These are phyloP conservation scores for Allophyes oxyacanthae DNA, from an alignment of 2,888 invertebrate genomes.

Conservation along the genomic window DNA sequence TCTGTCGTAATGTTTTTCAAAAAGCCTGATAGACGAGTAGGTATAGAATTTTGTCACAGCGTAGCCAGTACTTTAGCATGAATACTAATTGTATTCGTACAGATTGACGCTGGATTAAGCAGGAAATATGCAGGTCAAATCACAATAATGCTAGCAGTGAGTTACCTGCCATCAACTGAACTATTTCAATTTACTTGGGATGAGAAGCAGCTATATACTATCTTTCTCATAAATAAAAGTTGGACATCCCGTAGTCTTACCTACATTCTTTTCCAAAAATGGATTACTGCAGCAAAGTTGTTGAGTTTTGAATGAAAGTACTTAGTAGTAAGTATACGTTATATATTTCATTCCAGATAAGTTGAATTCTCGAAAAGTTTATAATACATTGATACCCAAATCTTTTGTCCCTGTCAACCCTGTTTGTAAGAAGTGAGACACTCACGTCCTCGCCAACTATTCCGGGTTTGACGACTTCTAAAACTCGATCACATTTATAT, in stretches of 20 bases:
- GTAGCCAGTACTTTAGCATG: background rate
- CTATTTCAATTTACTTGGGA: constrained; percentile 16
- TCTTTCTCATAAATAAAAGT: too few species aligned
- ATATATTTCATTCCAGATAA: constrained; percentile 16
- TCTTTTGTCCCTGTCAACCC: constrained; percentile 42
- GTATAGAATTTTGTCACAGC: too few species aligned
- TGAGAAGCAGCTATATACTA: background rate
- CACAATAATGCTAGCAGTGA: constrained; percentile 32
- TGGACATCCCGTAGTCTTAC: background rate
- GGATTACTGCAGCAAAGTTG: background rate
- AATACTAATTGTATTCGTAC: constrained; percentile 7
- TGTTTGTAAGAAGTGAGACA: constrained; percentile 39
- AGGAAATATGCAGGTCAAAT: constrained; percentile 32
- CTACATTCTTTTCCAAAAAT: background rate
- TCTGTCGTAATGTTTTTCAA: constrained; percentile 16
- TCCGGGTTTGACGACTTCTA: constrained; percentile 57
- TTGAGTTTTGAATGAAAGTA: too few species aligned
- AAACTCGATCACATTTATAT: constrained; percentile 60
- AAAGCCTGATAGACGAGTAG: constrained; percentile 7
- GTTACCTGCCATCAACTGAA: constrained; percentile 22
- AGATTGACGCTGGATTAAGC: constrained; percentile 12
- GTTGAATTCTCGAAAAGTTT: constrained; percentile 18
- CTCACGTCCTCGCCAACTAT: constrained; percentile 53
- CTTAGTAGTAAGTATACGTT: background rate
- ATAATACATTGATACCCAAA: constrained; percentile 18